A percentile compares a stretch with the other conserved stretches of the same genome.
Evolutionary conservation across 2,113 vertebrate species (phyloP).

Genomic region (Megaleporinus macrocephalus): DNA sequence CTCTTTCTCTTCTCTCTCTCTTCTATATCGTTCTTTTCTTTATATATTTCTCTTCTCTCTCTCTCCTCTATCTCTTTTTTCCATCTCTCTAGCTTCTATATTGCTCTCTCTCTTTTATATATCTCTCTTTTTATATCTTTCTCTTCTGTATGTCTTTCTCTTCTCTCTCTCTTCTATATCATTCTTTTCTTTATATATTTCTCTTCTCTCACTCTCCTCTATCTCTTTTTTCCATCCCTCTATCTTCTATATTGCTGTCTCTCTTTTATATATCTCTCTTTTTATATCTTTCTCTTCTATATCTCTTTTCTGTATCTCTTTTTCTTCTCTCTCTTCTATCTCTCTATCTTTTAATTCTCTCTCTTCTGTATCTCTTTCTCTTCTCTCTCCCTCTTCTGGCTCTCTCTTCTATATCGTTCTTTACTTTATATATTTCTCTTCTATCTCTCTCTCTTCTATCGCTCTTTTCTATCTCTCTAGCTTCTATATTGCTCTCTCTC

Average conservation of each 20-base stretch:
- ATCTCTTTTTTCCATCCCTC: neutral
- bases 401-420: neutral
- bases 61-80: neutral
- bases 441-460: neutral
- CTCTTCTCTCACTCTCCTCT: neutral
- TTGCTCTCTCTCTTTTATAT: neutral
- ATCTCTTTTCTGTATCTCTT: neutral
- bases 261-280: neutral
- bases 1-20: neutral
- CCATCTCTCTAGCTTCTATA: neutral
- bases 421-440: neutral
- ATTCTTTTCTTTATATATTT: too few species aligned
- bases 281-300: neutral
- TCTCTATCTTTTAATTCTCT: neutral
- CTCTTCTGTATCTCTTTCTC: neutral
- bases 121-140: neutral
- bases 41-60: neutral
- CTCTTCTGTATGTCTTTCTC: neutral
- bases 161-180: neutral
- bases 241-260: too few species aligned
- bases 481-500: too few species aligned
- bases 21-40: neutral
- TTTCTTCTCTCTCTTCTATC: neutral
- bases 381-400: neutral
- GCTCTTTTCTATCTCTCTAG: neutral